phyloP scores from a whole-genome alignment of 2,797 vertebrate species.

The Oophaga sylvatica region DNA sequence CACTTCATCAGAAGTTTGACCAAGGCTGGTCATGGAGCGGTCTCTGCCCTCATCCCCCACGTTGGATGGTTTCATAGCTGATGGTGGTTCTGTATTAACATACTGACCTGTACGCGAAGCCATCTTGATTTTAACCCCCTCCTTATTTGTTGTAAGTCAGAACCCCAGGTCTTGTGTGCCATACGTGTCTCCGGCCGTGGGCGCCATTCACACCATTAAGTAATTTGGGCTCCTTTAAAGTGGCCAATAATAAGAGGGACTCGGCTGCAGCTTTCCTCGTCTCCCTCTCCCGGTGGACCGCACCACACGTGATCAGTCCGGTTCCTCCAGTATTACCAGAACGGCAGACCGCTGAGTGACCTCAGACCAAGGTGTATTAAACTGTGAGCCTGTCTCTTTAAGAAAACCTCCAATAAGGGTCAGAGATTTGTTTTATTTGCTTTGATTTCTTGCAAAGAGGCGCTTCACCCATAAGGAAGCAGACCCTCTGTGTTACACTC shows the following conservation, averaged over 20 bases:
- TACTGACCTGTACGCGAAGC: neutral
- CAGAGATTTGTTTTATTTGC: constrained; percentile 30
- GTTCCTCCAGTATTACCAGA: constrained; percentile 44
- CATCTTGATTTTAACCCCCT: constrained; percentile 5
- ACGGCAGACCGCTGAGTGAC: constrained; percentile 9
- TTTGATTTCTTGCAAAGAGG: neutral
- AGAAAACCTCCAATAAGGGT: constrained; percentile 23
- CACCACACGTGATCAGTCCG: neutral
- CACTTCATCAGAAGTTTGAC: constrained; percentile 31
- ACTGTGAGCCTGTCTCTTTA: constrained; percentile 30
- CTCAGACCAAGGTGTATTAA: constrained; percentile 15
- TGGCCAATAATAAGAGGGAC: neutral
- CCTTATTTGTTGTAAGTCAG: neutral
- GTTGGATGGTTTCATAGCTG: neutral
- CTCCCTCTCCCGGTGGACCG: neutral
- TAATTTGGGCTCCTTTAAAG: neutral
- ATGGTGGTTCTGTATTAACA: neutral
- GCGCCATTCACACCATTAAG: neutral
- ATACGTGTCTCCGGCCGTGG: constrained; percentile 4
- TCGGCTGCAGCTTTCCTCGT: neutral
- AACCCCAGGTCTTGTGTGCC: constrained; percentile 10
- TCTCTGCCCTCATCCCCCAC: neutral
- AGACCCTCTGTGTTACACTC: neutral
- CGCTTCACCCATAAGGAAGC: neutral
- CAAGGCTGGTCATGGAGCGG: constrained; percentile 2